A percentile compares a stretch with the other conserved stretches of the same genome.
phyloP scores from a whole-genome alignment of 2,888 invertebrate species.

The Cheilosia scutellata region DNA sequence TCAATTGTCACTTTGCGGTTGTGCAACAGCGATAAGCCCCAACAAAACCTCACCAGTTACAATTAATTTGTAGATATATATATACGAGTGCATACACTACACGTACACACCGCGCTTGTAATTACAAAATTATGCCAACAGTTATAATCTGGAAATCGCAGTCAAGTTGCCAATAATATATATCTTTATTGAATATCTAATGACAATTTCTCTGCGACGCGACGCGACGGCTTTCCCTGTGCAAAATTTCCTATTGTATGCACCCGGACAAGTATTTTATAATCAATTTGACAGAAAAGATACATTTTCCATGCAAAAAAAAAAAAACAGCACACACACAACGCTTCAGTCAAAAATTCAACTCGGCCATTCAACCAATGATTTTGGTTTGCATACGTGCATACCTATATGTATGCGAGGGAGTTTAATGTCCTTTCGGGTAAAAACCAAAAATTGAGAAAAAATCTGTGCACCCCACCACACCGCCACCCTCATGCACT shows the following conservation, averaged over 20 bases:
- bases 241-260: conserved; percentile 39
- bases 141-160: conserved; percentile 49
- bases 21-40: conserved; percentile 70
- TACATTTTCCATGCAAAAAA: conserved; percentile 36
- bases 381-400: conserved; percentile 18
- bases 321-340: conserved; percentile 20
- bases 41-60: conserved; percentile 63
- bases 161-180: conserved; percentile 12
- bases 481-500: not conserved
- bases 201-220: conserved; percentile 28
- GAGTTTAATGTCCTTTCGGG: conserved; percentile 73
- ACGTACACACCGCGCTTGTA: conserved; percentile 24
- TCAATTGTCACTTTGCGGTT: conserved; percentile 73
- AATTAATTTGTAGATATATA: conserved; percentile 20
- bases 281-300: conserved; percentile 64
- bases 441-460: conserved; percentile 46
- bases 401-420: conserved; percentile 22
- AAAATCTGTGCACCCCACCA: conserved; percentile 11
- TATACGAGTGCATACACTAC: conserved; percentile 23
- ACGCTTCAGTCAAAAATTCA: conserved; percentile 28
- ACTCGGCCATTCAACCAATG: conserved; percentile 69
- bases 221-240: conserved; percentile 42
- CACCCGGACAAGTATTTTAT: conserved; percentile 36
- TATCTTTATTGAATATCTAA: conserved; percentile 37
- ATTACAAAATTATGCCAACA: conserved; percentile 53